Base-by-base conservation (phyloP, 1,140 invertebrate genomes). In the Lordiphosa mommai region DNA sequence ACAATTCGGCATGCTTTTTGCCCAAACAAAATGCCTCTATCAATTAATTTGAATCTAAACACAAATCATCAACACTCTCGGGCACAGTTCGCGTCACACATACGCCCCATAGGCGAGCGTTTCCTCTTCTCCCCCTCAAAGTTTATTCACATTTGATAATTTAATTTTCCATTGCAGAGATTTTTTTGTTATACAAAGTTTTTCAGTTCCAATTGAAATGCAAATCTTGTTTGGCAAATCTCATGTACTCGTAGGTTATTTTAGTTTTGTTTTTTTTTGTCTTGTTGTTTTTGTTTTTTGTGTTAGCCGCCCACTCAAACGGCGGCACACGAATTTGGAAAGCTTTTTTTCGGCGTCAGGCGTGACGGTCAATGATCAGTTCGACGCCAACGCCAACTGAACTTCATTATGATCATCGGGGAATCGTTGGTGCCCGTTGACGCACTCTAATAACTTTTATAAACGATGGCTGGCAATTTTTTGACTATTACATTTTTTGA, bases 81-180 rank as follows among this genome's bases (percentile, higher is more conserved):
- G 27, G 36, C 53, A 38, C 23, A 52, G n/a, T 40, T 36, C 32
- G 9, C 67, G 61, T 79, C 66, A 70, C 76, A 65, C 76, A 79
- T 82, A 66, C 76, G 74, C 65, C 65, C 70, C 70, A 53, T 79
- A 36, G 16, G 36, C 58, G 59, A 41, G 51, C 29, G 63, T 46
- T 49, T 40, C 8, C 52, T 7, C 30, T 48, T 53, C 59, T 51
- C 51, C 53, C 48, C 64, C 23, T 7, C 41, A 84, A 84, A 72
- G 76, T 80, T 80, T 80, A 80, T 80, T 80, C 76, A 80, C 76
- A 77, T 67, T 72, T 84, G 84, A 77, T 72, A 80, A 80, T 76
- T 71, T 44, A 72, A 71, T 82, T 79, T 82, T 67, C 50, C 72
- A 61, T 52, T 48, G 46, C 43, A 43, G 9, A 53, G 4, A 48